Conservation (phyloP, 2,797 vertebrate genomes). For the Argya squamiceps region DNA sequence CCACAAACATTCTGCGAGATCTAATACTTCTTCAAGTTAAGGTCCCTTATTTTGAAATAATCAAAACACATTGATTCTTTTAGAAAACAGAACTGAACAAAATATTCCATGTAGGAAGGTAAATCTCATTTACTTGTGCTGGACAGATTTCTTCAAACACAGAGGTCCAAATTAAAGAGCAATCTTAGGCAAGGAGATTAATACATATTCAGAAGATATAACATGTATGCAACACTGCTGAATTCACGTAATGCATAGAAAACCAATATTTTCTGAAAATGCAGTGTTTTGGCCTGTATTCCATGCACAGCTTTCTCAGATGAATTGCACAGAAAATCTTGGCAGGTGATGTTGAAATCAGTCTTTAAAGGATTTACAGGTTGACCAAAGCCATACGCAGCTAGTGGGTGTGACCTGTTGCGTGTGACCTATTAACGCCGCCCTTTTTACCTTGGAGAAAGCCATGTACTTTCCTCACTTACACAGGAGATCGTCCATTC, state of each 20-base stretch:
- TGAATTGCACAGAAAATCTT: not conserved
- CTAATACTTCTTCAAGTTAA: not conserved
- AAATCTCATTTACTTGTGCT: not conserved
- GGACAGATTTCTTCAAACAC: not conserved
- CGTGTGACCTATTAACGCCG: not conserved
- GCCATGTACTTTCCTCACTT: not conserved
- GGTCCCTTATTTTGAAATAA: not conserved
- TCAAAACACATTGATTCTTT: not conserved
- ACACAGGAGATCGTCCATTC: not conserved
- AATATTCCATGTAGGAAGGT: not conserved
- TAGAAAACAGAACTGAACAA: not conserved
- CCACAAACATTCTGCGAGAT: not conserved
- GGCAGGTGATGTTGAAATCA: not conserved
- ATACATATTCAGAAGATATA: not conserved
- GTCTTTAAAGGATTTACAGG: not conserved
- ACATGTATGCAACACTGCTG: not conserved
- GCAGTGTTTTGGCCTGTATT: not conserved
- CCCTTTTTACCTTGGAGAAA: not conserved
- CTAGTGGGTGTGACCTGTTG: not conserved
- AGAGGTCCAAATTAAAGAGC: not conserved
- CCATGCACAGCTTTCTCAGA: not conserved
- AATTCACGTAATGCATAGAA: not conserved
- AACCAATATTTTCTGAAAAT: not conserved
- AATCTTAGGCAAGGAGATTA: not conserved
- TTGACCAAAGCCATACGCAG: not conserved